phyloP scores from a whole-genome alignment of 2,797 vertebrate species.

The Novumbra hubbsi region DNA sequence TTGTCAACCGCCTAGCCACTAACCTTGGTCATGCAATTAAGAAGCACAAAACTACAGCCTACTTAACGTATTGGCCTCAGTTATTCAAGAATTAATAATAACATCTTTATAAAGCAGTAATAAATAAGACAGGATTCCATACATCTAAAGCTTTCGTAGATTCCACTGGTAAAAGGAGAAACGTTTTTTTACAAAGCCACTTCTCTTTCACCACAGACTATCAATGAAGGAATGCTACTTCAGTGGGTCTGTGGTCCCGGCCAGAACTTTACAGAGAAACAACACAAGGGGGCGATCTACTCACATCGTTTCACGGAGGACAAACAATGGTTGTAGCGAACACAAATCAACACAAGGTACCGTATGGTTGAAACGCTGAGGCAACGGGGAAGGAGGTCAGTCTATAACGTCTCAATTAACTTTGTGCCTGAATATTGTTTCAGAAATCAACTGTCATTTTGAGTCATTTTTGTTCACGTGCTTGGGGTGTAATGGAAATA shows the following conservation, averaged over 20 bases:
- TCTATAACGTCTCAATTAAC: neutral
- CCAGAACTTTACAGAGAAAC: slow-evolving; percentile 49
- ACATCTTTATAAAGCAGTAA: slow-evolving; percentile 64
- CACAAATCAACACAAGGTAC: slow-evolving; percentile 16
- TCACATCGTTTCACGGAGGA: slow-evolving; percentile 48
- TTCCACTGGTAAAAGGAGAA: slow-evolving; percentile 32
- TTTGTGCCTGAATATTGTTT: neutral
- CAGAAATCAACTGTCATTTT: neutral
- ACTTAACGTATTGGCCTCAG: slow-evolving; percentile 45
- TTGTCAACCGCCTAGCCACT: slow-evolving; percentile 57
- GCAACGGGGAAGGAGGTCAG: slow-evolving; percentile 39
- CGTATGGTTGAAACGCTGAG: slow-evolving; percentile 44
- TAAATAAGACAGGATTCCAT: slow-evolving; percentile 66
- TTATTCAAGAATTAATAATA: slow-evolving; percentile 55
- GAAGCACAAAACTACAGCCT: slow-evolving; percentile 58
- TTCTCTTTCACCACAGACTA: slow-evolving; percentile 43
- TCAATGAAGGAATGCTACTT: slow-evolving; percentile 41
- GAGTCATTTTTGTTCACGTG: neutral
- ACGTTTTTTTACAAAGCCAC: slow-evolving; percentile 54
- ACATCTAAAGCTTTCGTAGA: slow-evolving; percentile 56
- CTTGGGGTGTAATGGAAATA: too few relatives aligned
- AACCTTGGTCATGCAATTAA: slow-evolving; percentile 66
- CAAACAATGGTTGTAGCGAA: slow-evolving; percentile 44
- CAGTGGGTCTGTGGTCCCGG: slow-evolving; percentile 25
- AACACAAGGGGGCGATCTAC: slow-evolving; percentile 59